A percentile compares a stretch with the other conserved stretches of the same genome.
Conservation (phyloP, 1,140 invertebrate genomes). For the Polyergus mexicanus region DNA sequence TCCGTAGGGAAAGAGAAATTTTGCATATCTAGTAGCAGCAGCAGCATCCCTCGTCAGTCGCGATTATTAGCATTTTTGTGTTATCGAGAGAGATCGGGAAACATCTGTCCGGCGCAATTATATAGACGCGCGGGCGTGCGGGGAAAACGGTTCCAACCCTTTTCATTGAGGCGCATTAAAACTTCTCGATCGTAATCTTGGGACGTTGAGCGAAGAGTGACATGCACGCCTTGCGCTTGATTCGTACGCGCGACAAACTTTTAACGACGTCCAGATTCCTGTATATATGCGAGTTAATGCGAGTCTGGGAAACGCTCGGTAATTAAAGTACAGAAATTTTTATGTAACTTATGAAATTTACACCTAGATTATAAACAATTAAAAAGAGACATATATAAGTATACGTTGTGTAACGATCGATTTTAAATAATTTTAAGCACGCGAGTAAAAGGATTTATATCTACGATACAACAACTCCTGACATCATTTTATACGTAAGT, state of each 20-base stretch:
- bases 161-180: constrained; percentile 65
- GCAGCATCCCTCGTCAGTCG: neutral
- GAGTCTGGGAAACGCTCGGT: neutral
- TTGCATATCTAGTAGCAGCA: neutral
- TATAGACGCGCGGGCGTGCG: constrained; percentile 10
- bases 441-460: constrained; percentile 12
- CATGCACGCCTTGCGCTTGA: constrained; percentile 45
- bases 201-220: constrained; percentile 50
- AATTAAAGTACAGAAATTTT: constrained; percentile 52
- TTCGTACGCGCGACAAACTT: constrained; percentile 53
- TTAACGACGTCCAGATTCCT: constrained; percentile 51
- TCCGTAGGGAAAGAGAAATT: neutral
- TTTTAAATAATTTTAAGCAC: constrained; percentile 23
- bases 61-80: neutral
- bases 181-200: constrained; percentile 65
- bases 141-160: constrained; percentile 52
- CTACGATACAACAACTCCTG: neutral
- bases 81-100: neutral
- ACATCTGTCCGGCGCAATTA: constrained; percentile 28
- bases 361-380: constrained; percentile 46
- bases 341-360: constrained; percentile 43
- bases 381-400: constrained; percentile 24
- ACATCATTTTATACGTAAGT: neutral
- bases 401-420: constrained; percentile 19
- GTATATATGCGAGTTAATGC: constrained; percentile 62